Conservation (phyloP, 2,797 vertebrate genomes). For the Gymnodraco acuticeps region DNA sequence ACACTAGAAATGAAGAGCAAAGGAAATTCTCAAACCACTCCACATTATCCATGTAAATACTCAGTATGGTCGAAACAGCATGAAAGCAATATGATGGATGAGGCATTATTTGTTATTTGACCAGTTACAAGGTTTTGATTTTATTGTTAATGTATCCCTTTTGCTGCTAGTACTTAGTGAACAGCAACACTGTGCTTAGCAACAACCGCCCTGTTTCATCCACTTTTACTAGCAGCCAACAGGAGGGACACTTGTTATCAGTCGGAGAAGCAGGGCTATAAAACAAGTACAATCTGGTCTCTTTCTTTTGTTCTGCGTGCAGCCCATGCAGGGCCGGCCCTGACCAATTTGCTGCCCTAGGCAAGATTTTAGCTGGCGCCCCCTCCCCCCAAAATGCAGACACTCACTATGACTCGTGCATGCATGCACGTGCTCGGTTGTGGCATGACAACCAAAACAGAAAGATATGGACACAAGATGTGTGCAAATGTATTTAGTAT, state of each 20-base stretch:
- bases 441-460: no score
- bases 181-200: slow-evolving; percentile 23
- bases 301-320: neutral
- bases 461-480: no score
- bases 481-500: no score
- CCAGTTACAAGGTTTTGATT: slow-evolving; percentile 43
- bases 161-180: slow-evolving; percentile 42
- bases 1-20: neutral
- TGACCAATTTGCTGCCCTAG: no score
- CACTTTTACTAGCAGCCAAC: slow-evolving; percentile 23
- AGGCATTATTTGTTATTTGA: slow-evolving; percentile 24
- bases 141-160: slow-evolving; percentile 15
- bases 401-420: no score
- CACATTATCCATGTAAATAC: slow-evolving; percentile 3
- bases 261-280: neutral
- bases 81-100: slow-evolving; percentile 37
- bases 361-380: no score
- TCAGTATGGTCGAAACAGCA: slow-evolving; percentile 7
- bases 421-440: no score
- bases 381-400: no score
- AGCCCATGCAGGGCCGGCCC: neutral
- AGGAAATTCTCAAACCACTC: neutral
- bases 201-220: slow-evolving; percentile 42
- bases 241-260: slow-evolving; percentile 35
- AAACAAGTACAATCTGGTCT: slow-evolving; percentile 3